Base-by-base conservation (phyloP, 2,113 vertebrate species). In the Microcebus murinus region DNA sequence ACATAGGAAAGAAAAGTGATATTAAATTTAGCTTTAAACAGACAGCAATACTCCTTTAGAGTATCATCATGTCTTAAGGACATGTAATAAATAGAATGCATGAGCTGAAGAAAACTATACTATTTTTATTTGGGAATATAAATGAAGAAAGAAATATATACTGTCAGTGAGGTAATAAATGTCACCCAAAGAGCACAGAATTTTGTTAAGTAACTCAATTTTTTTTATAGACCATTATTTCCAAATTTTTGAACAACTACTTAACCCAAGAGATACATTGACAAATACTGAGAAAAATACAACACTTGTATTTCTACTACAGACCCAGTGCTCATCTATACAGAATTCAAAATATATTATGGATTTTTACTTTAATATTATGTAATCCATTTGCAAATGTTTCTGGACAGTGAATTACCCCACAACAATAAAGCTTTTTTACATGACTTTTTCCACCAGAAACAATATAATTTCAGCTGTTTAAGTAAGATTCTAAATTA, bases 81-180 rank as follows among this genome's bases (percentile, higher is more conserved):
- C 39, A 68, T 94, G 7, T 4, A 39, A 65, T 90, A 90, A 90
- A 73, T 50, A 96, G 48, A 65, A 74, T 81, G 36, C 4, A 70
- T 59, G 6, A 14, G 23, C 39, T 82, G 36, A 91, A 50, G 11
- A 84, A n/a, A 94, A 71, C 36, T 92, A 63, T 85, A 48, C 0
- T 93, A 48, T 57, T 87, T 90, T 83, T 95, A 52, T 42, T 57
- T 87, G 34, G 27, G 18, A 73, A 95, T 95, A 95, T 34, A 91
- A 93, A 77, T 93, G 39, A 90, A 83, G 52, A 84, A 88, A 89
- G 1, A 91, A 93, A 90, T 77, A 67, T 18, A 57, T 57, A 2
- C 29, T 68, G 17, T 87, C 45, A 93, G 17, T 83, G 23, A 88
- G 52, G 11, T 25, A 90, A 59, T 36, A 73, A 83, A 73, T 93